These are phyloP conservation scores for Sebastes steindachneri DNA, from an alignment of 2,797 vertebrate genomes.

Conservation along the genomic window DNA sequence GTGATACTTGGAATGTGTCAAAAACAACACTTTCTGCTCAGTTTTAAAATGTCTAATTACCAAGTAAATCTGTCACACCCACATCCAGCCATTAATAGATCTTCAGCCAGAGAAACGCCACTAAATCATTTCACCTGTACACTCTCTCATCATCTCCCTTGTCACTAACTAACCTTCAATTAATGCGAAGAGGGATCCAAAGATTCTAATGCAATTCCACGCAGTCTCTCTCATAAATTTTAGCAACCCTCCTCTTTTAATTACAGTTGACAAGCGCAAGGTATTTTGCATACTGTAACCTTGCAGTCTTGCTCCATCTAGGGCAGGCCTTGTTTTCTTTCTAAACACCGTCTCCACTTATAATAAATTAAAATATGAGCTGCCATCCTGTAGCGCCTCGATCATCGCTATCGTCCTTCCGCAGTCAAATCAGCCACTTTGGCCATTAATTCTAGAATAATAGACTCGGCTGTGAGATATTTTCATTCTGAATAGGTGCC, in stretches of 20 bases:
- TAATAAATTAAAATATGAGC: conserved; percentile 48
- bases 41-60: conserved; percentile 15
- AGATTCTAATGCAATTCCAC: conserved; percentile 27
- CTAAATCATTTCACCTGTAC: conserved; percentile 31
- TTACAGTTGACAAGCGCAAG: conserved; percentile 51
- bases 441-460: conserved; percentile 55
- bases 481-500: conserved; percentile 40
- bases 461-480: conserved; percentile 36
- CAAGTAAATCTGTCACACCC: not conserved
- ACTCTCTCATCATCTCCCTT: conserved; percentile 17
- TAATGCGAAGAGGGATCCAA: conserved; percentile 23
- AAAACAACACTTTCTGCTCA: not conserved
- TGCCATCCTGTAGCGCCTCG: conserved; percentile 32
- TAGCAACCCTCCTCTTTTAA: conserved; percentile 33
- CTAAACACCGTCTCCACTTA: conserved; percentile 7
- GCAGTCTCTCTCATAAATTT: conserved; percentile 29
- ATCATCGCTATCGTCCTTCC: conserved; percentile 25
- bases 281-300: conserved; percentile 60
- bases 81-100: conserved; percentile 4
- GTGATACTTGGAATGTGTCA: not conserved
- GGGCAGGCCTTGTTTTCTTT: conserved; percentile 32
- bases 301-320: conserved; percentile 35
- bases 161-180: conserved; percentile 38
- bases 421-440: conserved; percentile 30
- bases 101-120: not conserved